These are phyloP conservation scores for Dolichoris vasculosae DNA, from an alignment of 1,140 invertebrate genomes.

Conservation along the genomic window DNA sequence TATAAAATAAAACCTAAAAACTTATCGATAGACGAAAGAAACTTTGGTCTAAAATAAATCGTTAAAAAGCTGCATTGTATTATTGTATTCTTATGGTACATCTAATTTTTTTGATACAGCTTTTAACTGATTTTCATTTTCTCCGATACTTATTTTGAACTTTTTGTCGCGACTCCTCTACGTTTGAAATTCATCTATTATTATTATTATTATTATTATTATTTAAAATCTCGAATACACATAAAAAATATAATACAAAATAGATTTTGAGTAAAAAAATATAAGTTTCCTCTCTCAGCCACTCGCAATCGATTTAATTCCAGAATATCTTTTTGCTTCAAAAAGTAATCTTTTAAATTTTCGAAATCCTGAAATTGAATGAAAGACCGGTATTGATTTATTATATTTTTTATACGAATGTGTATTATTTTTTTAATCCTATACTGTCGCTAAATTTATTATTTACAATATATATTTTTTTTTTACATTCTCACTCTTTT, in stretches of 20 bases:
- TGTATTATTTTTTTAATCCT: background rate
- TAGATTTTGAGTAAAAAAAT: constrained; percentile 46
- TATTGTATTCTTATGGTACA: background rate
- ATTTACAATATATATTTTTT: constrained; percentile 15
- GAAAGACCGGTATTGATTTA: background rate
- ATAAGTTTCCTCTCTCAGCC: constrained; percentile 3
- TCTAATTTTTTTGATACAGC: background rate
- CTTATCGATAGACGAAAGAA: constrained; percentile 10
- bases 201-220: no score
- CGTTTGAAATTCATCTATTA: background rate
- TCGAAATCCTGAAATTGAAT: background rate
- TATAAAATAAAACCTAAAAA: constrained; percentile 8
- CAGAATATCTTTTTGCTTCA: background rate
- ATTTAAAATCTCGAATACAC: background rate
- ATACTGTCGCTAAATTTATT: constrained; percentile 7
- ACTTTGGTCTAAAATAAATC: constrained; percentile 31
- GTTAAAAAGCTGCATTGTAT: background rate
- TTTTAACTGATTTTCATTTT: background rate
- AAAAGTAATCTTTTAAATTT: constrained; percentile 21
- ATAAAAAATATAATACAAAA: constrained; percentile 46
- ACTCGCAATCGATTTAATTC: constrained; percentile 4
- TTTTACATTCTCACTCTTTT: constrained; percentile 11
- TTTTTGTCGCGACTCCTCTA: background rate
- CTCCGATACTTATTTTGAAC: background rate
- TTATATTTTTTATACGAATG: constrained; percentile 5